A percentile compares a stretch with the other conserved stretches of the same genome.
Evolutionary conservation across 2,888 invertebrate species (phyloP).

Genomic region (Ganaspis brasiliensis): DNA sequence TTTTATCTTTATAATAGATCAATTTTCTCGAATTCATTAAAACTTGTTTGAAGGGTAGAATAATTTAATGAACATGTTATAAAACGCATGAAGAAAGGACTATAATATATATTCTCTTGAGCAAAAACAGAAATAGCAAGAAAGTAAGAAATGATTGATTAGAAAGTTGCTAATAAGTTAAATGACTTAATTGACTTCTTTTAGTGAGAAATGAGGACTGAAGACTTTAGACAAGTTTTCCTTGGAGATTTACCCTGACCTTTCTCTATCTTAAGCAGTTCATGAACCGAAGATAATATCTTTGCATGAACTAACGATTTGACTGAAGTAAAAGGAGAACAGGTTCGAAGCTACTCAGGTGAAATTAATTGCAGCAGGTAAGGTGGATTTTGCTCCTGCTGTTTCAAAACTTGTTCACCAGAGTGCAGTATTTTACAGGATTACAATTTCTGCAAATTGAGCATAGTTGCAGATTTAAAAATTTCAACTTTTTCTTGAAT

Average conservation of each 20-base stretch:
- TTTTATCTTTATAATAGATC: too few species aligned
- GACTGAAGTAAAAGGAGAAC: neutral
- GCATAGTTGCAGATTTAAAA: neutral
- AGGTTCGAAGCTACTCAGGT: constrained; percentile 2
- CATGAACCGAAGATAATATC: too few species aligned
- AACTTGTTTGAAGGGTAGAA: too few species aligned
- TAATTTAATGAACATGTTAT: too few species aligned
- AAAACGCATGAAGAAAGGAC: too few species aligned
- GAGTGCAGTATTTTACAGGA: constrained; percentile 26
- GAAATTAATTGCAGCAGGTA: constrained; percentile 13
- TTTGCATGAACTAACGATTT: neutral
- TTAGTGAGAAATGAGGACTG: neutral
- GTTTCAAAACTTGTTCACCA: constrained; percentile 8
- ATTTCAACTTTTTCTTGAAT: too few species aligned
- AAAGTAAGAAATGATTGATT: too few species aligned
- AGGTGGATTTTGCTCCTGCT: neutral
- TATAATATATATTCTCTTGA: neutral
- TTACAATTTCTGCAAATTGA: neutral
- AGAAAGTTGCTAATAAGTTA: too few species aligned
- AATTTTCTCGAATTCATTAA: too few species aligned
- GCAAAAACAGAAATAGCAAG: too few species aligned
- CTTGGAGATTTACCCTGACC: neutral
- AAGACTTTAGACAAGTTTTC: neutral
- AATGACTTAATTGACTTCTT: neutral
- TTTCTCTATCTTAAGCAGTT: neutral